Base-by-base conservation (phyloP, 1,140 invertebrate species). In the Aporrectodea caliginosa region DNA sequence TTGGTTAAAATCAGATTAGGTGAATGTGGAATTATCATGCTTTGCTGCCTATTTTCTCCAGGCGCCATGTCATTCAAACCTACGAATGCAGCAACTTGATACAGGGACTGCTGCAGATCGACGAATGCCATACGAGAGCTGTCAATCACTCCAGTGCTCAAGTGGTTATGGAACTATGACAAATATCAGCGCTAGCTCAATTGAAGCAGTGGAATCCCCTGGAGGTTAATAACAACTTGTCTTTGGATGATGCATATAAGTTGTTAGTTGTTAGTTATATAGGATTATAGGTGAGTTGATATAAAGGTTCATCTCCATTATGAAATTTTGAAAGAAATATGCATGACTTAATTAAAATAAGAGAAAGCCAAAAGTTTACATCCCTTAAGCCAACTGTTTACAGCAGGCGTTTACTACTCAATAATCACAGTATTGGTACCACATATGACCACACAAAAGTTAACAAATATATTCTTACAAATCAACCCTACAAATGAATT, bases 161-260 rank as follows among this genome's bases (percentile, higher is more conserved):
- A 76, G 75, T 76, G 75, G 75, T 1, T 76, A 76, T 27, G 75
- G 75, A 2, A 76, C 75, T 0, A 76, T 76, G 75, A 76, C 35
- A 1, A 76, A 76, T 16, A 35, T 76, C 35, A 76, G 75, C 33
- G 14, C 12, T 29, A 12, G n/a, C 70, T 76, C 75, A 31, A 76
- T 27, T 27, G 75, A 76, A 22, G 43, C 75, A 29, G 35, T 35
- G n/a, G 32, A 74, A 33, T 74, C 73, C 29, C 27, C 33, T 31
- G 73, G 32, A 0, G 75, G 71, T 75, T 31, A 22, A 32, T 80
- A 27, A 74, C 79, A 6, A 22, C 43, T 58, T 58, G 43, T 6
- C 43, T n/a, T n/a, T n/a, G n/a, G n/a, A n/a, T n/a, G n/a, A n/a
- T n/a, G n/a, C 43, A 58, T 12, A 58, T 58, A 58, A 12, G 6